Evolutionary conservation across 2,113 vertebrate species (phyloP).

Genomic region (Vulpes ferrilata): DNA sequence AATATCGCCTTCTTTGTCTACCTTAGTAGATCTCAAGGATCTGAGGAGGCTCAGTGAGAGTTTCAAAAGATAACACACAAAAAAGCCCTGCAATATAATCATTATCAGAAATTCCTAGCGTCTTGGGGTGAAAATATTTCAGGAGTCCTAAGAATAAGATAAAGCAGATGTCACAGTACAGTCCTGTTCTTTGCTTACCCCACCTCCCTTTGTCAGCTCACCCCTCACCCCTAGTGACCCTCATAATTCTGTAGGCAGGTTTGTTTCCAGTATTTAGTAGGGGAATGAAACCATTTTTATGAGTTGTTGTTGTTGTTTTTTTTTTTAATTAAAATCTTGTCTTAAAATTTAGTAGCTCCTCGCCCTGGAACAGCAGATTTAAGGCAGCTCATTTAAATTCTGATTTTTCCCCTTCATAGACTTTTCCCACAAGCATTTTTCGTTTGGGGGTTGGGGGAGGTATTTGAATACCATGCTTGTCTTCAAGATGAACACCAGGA

Average conservation of each 20-base stretch:
- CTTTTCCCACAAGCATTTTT: background rate
- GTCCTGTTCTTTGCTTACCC: background rate
- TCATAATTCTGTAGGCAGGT: background rate
- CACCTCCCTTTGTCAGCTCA: background rate
- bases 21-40: background rate
- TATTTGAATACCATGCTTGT: background rate
- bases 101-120: background rate
- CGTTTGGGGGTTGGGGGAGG: background rate
- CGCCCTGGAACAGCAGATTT: background rate
- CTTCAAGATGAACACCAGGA: background rate
- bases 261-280: background rate
- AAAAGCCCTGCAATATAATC: background rate
- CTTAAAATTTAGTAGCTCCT: background rate
- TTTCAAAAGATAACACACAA: background rate
- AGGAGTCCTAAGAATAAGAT: background rate
- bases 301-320: background rate
- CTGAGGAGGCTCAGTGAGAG: background rate
- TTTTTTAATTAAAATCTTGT: background rate
- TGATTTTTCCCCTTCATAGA: background rate
- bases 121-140: constrained; percentile 13
- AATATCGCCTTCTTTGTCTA: background rate
- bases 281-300: background rate
- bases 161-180: background rate
- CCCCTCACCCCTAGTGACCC: background rate
- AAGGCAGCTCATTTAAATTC: constrained; percentile 50